Evolutionary conservation across 2,113 vertebrate species (phyloP).

Genomic region (Ia io): DNA sequence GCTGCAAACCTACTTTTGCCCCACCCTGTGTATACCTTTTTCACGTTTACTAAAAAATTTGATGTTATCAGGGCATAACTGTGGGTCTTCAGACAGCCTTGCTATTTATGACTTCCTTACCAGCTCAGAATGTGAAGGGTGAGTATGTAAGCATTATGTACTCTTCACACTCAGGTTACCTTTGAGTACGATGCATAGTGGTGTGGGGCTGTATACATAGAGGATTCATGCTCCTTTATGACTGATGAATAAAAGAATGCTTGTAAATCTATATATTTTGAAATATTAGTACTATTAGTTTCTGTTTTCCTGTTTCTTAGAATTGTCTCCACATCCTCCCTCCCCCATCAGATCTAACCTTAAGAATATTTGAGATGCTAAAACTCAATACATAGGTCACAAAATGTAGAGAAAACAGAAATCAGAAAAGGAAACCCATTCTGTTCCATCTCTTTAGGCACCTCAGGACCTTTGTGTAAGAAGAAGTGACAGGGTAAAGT

Average conservation of each 20-base stretch:
- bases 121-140: not conserved
- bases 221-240: not conserved
- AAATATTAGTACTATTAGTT: not conserved
- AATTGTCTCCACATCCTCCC: not conserved
- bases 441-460: not conserved
- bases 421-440: not conserved
- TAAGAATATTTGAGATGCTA: not conserved
- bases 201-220: not conserved
- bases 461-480: not conserved
- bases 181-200: not conserved
- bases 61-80: not conserved
- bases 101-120: not conserved
- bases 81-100: not conserved
- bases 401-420: not conserved
- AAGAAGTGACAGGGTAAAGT: not conserved
- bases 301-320: not conserved
- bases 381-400: not conserved
- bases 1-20: not conserved
- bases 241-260: not conserved
- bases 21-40: not conserved
- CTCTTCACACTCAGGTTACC: not conserved
- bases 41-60: not conserved
- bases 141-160: not conserved
- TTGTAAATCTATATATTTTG: not conserved
- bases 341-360: not conserved